Evolutionary conservation across 2,113 vertebrate genomes (phyloP).

Genomic region (Otus sunia): DNA sequence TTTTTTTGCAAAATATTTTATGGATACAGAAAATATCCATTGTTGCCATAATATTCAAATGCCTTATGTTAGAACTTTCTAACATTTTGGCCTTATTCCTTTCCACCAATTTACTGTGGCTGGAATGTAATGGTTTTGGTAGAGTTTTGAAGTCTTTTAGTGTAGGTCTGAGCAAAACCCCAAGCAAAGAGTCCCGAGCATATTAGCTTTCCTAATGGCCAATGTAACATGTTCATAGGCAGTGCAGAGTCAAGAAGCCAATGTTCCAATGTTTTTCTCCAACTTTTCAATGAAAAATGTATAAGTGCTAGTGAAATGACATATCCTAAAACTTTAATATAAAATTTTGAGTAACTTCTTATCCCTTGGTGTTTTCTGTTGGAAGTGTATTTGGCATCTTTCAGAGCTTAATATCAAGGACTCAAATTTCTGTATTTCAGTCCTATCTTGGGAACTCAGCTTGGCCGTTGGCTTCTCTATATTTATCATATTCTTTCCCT

Average conservation of each 20-base stretch:
- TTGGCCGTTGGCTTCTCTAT: neutral
- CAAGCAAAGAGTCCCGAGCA: neutral
- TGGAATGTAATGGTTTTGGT: neutral
- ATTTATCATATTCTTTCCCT: constrained; percentile 14
- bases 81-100: neutral
- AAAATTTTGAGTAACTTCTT: constrained; percentile 38
- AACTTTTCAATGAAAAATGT: constrained; percentile 30
- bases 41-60: neutral
- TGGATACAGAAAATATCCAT: neutral
- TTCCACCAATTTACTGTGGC: neutral
- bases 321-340: constrained; percentile 44
- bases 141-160: neutral
- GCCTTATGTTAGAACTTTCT: neutral
- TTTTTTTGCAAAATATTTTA: neutral
- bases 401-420: constrained; percentile 21
- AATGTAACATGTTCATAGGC: neutral
- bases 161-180: neutral
- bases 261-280: neutral
- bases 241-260: neutral
- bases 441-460: neutral
- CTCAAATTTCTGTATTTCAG: neutral
- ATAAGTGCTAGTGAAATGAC: constrained; percentile 21
- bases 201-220: neutral
- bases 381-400: constrained; percentile 10
- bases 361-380: constrained; percentile 21